Base-by-base conservation (phyloP, 2,888 invertebrate species). In the Dastarcus helophoroides region DNA sequence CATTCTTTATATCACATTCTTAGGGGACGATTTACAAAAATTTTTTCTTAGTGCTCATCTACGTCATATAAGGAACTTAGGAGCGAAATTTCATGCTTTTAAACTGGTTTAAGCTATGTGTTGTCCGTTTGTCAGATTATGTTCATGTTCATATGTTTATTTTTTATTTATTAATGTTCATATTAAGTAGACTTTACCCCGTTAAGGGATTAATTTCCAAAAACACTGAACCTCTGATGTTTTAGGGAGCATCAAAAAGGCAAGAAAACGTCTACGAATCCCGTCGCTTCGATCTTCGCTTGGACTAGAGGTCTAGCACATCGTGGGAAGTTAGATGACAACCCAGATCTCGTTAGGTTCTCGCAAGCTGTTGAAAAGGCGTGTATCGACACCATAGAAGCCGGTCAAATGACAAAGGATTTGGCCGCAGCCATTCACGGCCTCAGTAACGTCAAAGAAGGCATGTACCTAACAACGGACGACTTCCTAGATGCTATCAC, bases 201-300 rank as follows among this genome's bases (percentile, higher is more conserved):
- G n/a, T n/a, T 7, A 17, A 17, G 19, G n/a, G 6, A 17, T 17
- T n/a, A 17, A 17, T 17, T 17, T 17, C 19, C 6, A n/a, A 6
- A 7, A 17, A 17, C 19, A 6, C n/a, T 7, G 19, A 19, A 19
- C n/a, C n/a, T 6, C n/a, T 19, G 19, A 7, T 19, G 22, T 15
- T 71, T 62, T 58, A 75, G 88, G 50, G 73, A 78, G 70, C 84
- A 86, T 58, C 86, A 86, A 62, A 78, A 84, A 65, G 89, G 89
- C 32, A 72, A 79, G 51, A 73, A 76, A 29, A 90, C 90, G 2
- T 86, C 86, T 39, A 90, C 90, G 33, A 90, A 90, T 63, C 88
- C 90, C 6, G 78, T 90, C 35, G 90, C 90, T 8, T 88, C 86
- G 22, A 88, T 90, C 51, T 90, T 82, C 63, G 90, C 89, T 6